Evolutionary conservation across 2,113 vertebrate genomes (phyloP).

Genomic region (Willisornis vidua): DNA sequence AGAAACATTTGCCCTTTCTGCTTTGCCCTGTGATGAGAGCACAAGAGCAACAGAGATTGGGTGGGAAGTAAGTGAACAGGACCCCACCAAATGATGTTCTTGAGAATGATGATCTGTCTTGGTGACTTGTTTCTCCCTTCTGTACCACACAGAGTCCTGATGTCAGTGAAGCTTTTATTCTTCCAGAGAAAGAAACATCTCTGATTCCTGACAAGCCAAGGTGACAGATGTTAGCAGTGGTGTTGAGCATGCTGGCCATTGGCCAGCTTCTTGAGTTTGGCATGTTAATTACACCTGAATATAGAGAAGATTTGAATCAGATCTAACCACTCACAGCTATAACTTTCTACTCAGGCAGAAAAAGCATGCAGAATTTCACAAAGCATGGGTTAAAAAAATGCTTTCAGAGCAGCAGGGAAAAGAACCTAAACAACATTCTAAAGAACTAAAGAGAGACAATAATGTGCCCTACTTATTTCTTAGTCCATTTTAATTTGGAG

Average conservation of each 20-base stretch:
- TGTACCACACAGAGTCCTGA: not conserved
- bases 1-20: constrained; percentile 39
- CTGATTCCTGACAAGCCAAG: not conserved
- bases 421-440: not conserved
- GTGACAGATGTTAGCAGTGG: not conserved
- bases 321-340: not conserved
- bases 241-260: not conserved
- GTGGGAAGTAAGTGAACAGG: not conserved
- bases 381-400: not conserved
- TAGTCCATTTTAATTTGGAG: not conserved
- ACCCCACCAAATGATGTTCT: not conserved
- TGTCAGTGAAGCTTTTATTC: not conserved
- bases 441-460: not conserved
- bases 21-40: not conserved
- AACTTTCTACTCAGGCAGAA: not conserved
- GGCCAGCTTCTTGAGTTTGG: not conserved
- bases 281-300: constrained; percentile 5
- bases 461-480: not conserved
- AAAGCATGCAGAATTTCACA: not conserved
- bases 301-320: not conserved
- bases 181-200: not conserved
- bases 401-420: not conserved
- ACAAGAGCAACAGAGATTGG: not conserved
- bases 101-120: not conserved
- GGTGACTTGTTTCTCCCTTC: not conserved